A percentile compares a stretch with the other conserved stretches of the same genome.
Conservation (phyloP, 1,140 invertebrate species). For the Heliconius hermathena region DNA sequence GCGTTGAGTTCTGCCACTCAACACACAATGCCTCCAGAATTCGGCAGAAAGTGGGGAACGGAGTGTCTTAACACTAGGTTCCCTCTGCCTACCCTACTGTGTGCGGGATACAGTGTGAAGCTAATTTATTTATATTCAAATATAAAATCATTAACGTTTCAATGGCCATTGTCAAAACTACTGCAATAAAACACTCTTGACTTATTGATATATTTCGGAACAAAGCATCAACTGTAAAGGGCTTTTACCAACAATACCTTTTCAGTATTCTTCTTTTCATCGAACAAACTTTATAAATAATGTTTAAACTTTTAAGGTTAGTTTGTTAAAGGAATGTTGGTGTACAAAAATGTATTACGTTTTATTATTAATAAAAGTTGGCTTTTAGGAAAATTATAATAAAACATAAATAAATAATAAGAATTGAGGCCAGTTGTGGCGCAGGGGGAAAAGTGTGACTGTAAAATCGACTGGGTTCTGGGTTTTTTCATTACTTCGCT, state of each 20-base stretch:
- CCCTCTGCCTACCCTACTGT: too few relatives aligned
- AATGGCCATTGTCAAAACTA: background rate
- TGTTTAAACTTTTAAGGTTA: background rate
- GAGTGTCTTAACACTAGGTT: too few relatives aligned
- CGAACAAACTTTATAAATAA: background rate
- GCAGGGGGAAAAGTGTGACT: too few relatives aligned
- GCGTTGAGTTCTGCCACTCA: too few relatives aligned
- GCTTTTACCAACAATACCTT: constrained; percentile 6
- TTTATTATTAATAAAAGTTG: background rate
- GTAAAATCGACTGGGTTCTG: too few relatives aligned
- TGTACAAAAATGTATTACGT: background rate
- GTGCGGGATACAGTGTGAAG: too few relatives aligned
- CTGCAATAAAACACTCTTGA: constrained; percentile 19
- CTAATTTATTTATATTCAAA: background rate
- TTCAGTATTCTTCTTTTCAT: constrained; percentile 6
- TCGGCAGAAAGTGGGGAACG: too few relatives aligned
- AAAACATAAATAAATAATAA: too few relatives aligned
- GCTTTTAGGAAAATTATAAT: background rate
- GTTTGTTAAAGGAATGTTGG: constrained; percentile 5
- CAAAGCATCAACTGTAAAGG: constrained; percentile 5
- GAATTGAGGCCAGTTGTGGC: too few relatives aligned
- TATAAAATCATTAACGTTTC: background rate
- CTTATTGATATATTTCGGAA: constrained; percentile 17
- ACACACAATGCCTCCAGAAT: too few relatives aligned
- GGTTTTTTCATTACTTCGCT: too few relatives aligned